These are phyloP conservation scores for Amazonetta brasiliensis DNA, from an alignment of 2,797 vertebrate genomes.

Conservation along the genomic window DNA sequence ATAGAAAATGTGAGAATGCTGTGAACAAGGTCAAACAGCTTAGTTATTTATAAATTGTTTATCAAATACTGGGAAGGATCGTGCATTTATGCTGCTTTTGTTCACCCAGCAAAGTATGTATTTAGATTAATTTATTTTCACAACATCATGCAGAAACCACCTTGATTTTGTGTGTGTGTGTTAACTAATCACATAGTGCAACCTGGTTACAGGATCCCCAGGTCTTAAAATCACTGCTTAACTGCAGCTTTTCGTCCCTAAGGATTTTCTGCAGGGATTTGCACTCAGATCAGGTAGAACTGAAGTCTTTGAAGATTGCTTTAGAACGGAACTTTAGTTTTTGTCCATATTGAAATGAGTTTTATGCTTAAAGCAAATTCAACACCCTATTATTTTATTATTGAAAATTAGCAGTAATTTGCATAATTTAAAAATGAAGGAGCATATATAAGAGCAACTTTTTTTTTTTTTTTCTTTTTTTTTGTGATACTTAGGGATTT, in stretches of 20 bases:
- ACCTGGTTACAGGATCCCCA: not conserved
- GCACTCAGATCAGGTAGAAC: not conserved
- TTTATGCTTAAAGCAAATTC: slow-evolving; percentile 23
- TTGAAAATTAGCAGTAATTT: slow-evolving; percentile 1
- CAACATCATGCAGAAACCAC: not conserved
- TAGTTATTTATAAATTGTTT: not conserved
- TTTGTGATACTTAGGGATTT: not conserved
- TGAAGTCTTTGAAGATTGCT: not conserved
- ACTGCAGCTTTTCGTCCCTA: not conserved
- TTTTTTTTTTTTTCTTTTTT: not conserved
- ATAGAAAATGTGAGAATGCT: not conserved
- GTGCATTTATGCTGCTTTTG: not conserved
- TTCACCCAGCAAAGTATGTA: rapidly evolving
- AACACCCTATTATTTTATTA: not conserved
- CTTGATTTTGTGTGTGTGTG: not conserved
- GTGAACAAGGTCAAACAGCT: not conserved
- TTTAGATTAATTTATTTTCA: not conserved
- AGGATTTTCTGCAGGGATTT: not conserved
- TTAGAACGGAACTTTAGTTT: not conserved
- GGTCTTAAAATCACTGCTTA: not conserved
- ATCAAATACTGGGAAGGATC: not conserved
- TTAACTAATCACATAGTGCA: not conserved
- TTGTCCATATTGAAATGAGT: not conserved
- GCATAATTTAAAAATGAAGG: not conserved
- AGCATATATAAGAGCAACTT: not conserved